Evolutionary conservation across 2,888 invertebrate species (phyloP).

Genomic region (Limnephilus auricula): DNA sequence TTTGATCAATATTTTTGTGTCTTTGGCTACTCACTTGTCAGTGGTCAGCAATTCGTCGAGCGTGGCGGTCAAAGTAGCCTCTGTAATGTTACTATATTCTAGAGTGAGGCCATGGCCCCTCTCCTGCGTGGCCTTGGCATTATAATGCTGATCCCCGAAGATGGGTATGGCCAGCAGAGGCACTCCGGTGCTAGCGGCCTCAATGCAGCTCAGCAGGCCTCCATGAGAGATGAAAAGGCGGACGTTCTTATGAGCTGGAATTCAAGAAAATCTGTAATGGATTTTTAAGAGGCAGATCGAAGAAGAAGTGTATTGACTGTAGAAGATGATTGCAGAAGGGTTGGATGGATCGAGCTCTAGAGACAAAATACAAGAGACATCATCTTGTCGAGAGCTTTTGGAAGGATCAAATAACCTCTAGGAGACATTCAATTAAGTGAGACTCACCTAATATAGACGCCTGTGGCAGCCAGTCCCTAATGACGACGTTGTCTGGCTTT

Average conservation of each 20-base stretch:
- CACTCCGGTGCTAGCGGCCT: constrained; percentile 74
- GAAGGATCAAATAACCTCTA: too few relatives aligned
- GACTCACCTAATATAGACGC: constrained; percentile 71
- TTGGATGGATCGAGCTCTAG: too few relatives aligned
- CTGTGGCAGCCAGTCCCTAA: constrained; percentile 74
- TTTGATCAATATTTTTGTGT: too few relatives aligned
- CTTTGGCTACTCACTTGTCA: constrained; percentile 65
- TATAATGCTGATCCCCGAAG: constrained; percentile 68
- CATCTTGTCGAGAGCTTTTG: too few relatives aligned
- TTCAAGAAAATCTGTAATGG: background rate
- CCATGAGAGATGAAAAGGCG: constrained; percentile 78
- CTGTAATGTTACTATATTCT: constrained; percentile 68
- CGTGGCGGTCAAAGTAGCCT: constrained; percentile 67
- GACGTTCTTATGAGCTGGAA: constrained; percentile 71
- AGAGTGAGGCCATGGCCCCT: constrained; percentile 68
- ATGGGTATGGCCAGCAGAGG: constrained; percentile 70
- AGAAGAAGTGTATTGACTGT: too few relatives aligned
- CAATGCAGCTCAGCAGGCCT: constrained; percentile 75
- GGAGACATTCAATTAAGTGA: too few relatives aligned
- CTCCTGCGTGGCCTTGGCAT: constrained; percentile 68
- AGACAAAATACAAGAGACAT: too few relatives aligned
- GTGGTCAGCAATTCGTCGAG: constrained; percentile 68
- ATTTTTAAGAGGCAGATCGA: too few relatives aligned
- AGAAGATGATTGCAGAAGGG: too few relatives aligned
- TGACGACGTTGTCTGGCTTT: constrained; percentile 72